Evolutionary conservation across 2,888 invertebrate genomes (phyloP), one percentile per base, ranked within the genome.

Genomic region (Caenorhabditis sulstoni): DNA sequence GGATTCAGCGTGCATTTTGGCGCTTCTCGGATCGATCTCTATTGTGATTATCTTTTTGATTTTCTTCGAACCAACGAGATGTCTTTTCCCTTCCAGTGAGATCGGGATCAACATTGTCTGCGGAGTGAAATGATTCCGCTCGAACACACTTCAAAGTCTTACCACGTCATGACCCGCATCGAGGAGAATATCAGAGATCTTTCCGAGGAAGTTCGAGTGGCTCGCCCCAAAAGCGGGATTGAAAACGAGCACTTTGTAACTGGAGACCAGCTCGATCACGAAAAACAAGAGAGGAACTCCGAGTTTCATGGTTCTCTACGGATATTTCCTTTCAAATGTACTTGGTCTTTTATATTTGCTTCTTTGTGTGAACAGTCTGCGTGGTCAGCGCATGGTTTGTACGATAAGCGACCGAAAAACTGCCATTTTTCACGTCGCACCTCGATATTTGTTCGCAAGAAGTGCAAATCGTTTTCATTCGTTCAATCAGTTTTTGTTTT

Each of bases 121-220:
- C 20, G 5, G 4, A 37, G 18, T n/a, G n/a, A 8, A 18, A 20
- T 14, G 5, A 20, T 18, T 8, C 22, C 16, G 5, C 22, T n/a
- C n/a, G n/a, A n/a, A n/a, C n/a, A n/a, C 0, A 29, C 16, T 14
- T 9, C 22, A 4, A 3, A 1, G 29, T 29, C 67, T 64, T 12
- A 82, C 82, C 62, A 82, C 79, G 59, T 82, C 68, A 47, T 80
- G 74, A 11, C 82, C 82, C 3, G 66, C 82, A 22, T 77, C 73
- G 5, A 74, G 66, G 0, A 82, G 58, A 47, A 78, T 73, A 66
- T 82, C 81, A 14, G 81, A 79, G n/a, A 81, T 73, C 18, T 75
- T 79, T 16, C 82, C 82, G 1, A 82, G 45, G 45, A 74, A 82
- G 49, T 79, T 77, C 0, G 75, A 67, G 55, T 82, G 82, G 49